Base-by-base conservation (phyloP, 2,888 invertebrate species). In the Autographa gamma region DNA sequence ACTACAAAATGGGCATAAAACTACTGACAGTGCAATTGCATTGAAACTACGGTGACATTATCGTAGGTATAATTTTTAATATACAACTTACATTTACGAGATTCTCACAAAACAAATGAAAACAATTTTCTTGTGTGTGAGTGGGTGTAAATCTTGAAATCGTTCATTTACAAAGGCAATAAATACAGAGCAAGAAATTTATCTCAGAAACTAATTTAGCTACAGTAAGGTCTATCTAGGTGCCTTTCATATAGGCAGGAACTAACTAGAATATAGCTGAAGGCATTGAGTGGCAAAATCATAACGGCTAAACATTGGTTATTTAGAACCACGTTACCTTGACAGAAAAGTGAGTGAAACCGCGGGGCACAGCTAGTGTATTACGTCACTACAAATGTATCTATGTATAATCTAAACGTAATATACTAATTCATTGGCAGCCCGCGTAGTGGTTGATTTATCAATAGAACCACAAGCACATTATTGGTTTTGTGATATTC, bases 401-500 rank as follows among this genome's bases (percentile, higher is more conserved):
- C 34, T 34, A 34, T 6, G 38, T 38, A 38, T 38, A 38, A 38
- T 11, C 43, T 43, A 43, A 43, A 16, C 16, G 16, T 69, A 60
- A 25, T 38, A 38, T 11, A 62, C 58, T 69, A 43, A 68, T 72
- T 78, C 78, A 78, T 75, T 74, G 78, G 66, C 54, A 72, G 63
- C 69, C 75, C 66, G 59, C 69, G 59, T 71, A 81, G 81, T 74
- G 81, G 83, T 81, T 83, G 78, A 83, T 80, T 81, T 80, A 82
- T 81, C 81, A 81, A 83, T 81, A 76, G 74, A 73, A 74, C 81
- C 73, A 74, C 83, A 81, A 81, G 25, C 79, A 76, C 71, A 71
- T 72, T 83, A 78, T 81, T 78, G 67, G 79, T 73, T 83, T 83
- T 78, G 54, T 19, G 56, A 83, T 81, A 83, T 81, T 83, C 83